Evolutionary conservation across 2,888 invertebrate genomes (phyloP).

Genomic region (Spisula solida): DNA sequence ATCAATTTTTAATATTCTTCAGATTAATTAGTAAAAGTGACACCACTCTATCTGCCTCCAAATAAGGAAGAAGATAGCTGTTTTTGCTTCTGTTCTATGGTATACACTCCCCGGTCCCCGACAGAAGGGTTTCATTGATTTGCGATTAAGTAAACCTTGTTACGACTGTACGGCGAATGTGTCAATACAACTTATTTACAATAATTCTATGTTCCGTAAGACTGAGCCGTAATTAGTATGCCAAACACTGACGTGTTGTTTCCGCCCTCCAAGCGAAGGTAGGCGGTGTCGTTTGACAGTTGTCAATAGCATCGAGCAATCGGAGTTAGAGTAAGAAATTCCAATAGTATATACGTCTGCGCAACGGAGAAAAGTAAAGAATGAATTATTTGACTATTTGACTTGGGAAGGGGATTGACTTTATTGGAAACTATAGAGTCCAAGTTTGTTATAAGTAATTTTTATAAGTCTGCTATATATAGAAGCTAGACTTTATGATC

Average conservation of each 20-base stretch:
- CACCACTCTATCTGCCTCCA: no score
- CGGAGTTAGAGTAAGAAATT: not conserved
- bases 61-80: no score
- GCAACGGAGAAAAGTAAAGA: not conserved
- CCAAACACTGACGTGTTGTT: not conserved
- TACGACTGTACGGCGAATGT: not conserved
- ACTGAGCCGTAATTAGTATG: not conserved
- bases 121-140: no score
- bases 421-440: not conserved
- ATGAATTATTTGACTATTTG: not conserved
- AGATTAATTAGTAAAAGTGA: no score
- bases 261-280: conserved; percentile 12
- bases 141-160: not conserved
- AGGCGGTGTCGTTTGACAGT: conserved; percentile 14
- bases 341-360: conserved; percentile 1
- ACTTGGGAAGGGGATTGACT: not conserved
- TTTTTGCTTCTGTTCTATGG: no score
- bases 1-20: no score
- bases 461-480: not conserved
- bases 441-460: not conserved
- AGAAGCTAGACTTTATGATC: not conserved
- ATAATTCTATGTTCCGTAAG: not conserved
- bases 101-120: no score
- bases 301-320: not conserved
- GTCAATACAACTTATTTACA: not conserved